Base-by-base conservation (phyloP, 2,797 vertebrate genomes). In the Poeciliopsis presidionis region DNA sequence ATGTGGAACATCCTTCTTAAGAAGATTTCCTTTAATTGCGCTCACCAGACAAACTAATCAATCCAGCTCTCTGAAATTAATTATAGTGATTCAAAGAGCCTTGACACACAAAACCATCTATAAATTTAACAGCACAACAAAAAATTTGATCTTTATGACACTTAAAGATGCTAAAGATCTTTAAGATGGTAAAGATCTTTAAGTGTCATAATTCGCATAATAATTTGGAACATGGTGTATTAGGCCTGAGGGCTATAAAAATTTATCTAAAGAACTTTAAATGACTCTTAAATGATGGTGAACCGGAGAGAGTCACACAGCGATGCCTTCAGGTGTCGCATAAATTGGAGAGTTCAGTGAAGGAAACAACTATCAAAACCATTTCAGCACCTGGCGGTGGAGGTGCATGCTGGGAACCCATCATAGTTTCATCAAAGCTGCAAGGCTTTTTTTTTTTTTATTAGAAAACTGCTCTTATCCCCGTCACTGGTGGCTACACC, bases 391-490 rank as follows among this genome's bases (percentile, higher is more conserved):
- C 70, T 75, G 28, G 85, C 72, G 81, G 83, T 88, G 89, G 83
- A 77, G 47, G 65, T 18, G 72, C 77, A 72, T 53, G 7, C 69
- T 73, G 65, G 18, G 69, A 70, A 55, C 69, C 73, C 78, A 71
- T 72, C 73, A 61, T 43, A 78, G 78, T 74, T 82, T 81, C 83
- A 89, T 86, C 84, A 87, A 89, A 87, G 87, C 46, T 4, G 51
- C 51, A 25, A 30, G 25, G 39, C 14, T 18, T 14, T 85, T 53
- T 39, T 80, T 78, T 83, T 57, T 86, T 49, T 39, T 81, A 78
- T 83, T 63, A 72, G 72, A 75, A 63, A 86, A 46, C 71, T 81
- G 80, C 87, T 91, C 77, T 90, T 84, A 88, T 91, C 85, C 85
- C 36, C 1, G 3, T 82, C 80, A 86, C 77, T 53, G 67, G 65